Evolutionary conservation across 92 coral and sea anemone genomes (phyloP).

Genomic region (Epizoanthus fatuus): DNA sequence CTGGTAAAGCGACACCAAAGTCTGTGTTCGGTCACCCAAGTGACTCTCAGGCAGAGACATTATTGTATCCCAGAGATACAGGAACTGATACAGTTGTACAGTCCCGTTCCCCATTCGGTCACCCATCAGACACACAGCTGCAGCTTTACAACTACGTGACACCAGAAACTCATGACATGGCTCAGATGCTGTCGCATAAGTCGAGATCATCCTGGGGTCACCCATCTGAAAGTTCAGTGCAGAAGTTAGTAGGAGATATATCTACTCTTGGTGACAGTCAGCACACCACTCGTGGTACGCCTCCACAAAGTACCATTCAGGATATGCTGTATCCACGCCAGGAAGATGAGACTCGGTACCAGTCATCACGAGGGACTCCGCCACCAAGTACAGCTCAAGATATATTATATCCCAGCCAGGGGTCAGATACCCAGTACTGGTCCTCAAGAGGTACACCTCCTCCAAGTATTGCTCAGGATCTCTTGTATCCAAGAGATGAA

Average conservation of each 20-base stretch:
- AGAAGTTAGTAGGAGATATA: constrained; percentile 75
- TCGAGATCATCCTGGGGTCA: constrained; percentile 84
- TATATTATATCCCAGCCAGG: constrained; percentile 66
- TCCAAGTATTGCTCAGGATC: constrained; percentile 77
- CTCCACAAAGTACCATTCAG: constrained; percentile 77
- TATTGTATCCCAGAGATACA: constrained; percentile 40
- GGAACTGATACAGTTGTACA: constrained; percentile 29
- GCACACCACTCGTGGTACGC: constrained; percentile 72
- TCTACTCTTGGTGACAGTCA: constrained; percentile 66
- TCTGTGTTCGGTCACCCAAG: constrained; percentile 56
- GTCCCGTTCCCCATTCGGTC: constrained; percentile 56
- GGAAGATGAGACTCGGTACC: not conserved
- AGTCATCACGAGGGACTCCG: constrained; percentile 70
- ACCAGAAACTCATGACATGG: constrained; percentile 20
- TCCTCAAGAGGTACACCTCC: constrained; percentile 86
- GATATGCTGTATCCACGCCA: constrained; percentile 47
- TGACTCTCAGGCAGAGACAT: constrained; percentile 47
- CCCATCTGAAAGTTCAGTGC: constrained; percentile 81
- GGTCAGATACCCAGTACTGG: constrained; percentile 4
- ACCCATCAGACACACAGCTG: constrained; percentile 76
- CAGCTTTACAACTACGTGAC: constrained; percentile 8
- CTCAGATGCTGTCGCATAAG: constrained; percentile 52
- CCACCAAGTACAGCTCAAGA: constrained; percentile 82
- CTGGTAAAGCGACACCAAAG: not conserved
- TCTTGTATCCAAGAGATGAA: constrained; percentile 78